Base-by-base conservation (phyloP, 2,113 vertebrate genomes). In the Oreochromis tanganicae region DNA sequence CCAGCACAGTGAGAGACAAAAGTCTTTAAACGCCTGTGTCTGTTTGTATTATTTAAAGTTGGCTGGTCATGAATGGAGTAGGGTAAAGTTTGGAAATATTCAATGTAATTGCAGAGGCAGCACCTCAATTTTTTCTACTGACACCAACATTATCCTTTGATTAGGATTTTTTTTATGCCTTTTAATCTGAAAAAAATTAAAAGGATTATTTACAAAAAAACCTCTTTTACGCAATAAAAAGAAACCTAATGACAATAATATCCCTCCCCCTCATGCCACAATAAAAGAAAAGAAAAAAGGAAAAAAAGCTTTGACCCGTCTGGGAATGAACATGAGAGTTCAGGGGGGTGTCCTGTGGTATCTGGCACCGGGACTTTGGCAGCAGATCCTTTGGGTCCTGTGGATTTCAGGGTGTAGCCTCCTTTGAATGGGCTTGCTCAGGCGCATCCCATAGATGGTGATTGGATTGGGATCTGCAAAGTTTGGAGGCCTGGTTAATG, bases 31-130 rank as follows among this genome's bases (percentile, higher is more conserved):
- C 24, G 46, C 55, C 54, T 50, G 9, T 82, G 86, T 93, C 91
- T 83, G 7, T 9, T 55, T 86, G 54, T 54, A 61, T 90, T 89
- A 89, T 83, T 92, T 87, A 56, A 75, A 91, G 85, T 61, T 82
- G 81, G 73, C 29, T 59, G 57, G 16, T 83, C 52, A 27, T 79
- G 19, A 91, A 88, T 50, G 46, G 27, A 50, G 24, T 56, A 43
- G 14, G 43, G 10, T 48, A n/a, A 87, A 8, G 43, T 32, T 81
- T 29, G 78, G 29, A 29, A 14, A 16, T 55, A 52, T n/a, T 78
- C 46, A 78, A 78, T 32, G 48, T 52, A 78, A 52, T 52, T 78
- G 10, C 46, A 78, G 73, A 75, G 29, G 16, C 17, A 19, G 4
- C 16, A 5, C 46, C 73, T 78, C 16, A 34, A 3, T 78, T 78